These are phyloP conservation scores for Tinamus major DNA, from an alignment of 2,797 vertebrate genomes.

Conservation along the genomic window DNA sequence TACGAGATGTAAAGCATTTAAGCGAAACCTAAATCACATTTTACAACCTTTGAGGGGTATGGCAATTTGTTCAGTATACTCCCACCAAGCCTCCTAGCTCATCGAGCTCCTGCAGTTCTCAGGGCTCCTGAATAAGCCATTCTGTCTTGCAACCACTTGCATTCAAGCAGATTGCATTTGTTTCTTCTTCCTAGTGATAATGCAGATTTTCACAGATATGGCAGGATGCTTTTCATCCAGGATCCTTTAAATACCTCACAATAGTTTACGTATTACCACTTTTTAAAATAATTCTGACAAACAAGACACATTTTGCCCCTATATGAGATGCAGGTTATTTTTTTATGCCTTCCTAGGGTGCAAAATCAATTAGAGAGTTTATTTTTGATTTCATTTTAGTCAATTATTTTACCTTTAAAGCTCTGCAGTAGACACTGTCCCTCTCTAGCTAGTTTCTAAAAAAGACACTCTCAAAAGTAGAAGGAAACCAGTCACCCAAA, in stretches of 20 bases:
- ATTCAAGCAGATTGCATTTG: not conserved
- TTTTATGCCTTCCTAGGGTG: not conserved
- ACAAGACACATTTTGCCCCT: not conserved
- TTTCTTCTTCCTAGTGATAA: not conserved
- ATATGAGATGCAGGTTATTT: not conserved
- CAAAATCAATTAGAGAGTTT: not conserved
- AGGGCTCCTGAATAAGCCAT: not conserved
- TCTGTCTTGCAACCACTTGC: not conserved
- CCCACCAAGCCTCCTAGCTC: not conserved
- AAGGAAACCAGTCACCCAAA: not conserved
- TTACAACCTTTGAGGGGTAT: constrained; percentile 10
- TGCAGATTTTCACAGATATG: not conserved
- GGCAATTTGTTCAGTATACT: not conserved
- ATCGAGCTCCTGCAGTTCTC: not conserved
- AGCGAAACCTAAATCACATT: constrained; percentile 43
- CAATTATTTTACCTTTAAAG: not conserved
- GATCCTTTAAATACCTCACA: not conserved
- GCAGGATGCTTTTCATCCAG: not conserved
- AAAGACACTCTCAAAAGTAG: not conserved
- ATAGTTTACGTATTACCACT: not conserved
- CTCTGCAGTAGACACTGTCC: not conserved
- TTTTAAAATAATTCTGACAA: not conserved
- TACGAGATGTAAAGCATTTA: constrained; percentile 13
- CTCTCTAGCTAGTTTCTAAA: not conserved
- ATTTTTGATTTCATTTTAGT: not conserved